Percentiles rank a stretch among this genome's conserved stretches.
Conservation (phyloP, 2,888 invertebrate species). For the Ashinkailepas kermadecensis region DNA sequence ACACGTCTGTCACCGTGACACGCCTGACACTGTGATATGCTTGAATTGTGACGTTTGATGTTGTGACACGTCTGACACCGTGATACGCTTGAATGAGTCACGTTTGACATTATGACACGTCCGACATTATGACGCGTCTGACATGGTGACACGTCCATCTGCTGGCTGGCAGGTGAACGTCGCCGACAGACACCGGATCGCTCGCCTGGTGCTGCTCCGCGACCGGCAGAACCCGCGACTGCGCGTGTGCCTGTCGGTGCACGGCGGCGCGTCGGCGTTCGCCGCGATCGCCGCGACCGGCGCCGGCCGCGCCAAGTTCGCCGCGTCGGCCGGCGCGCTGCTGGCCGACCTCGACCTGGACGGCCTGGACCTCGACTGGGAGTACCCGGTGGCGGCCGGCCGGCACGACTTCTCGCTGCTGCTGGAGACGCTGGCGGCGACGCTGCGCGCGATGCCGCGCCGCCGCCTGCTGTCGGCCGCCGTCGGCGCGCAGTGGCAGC, state of each 20-base stretch:
- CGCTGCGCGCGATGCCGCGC: neutral
- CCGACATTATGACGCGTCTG: no score
- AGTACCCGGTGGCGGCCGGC: slow-evolving; percentile 34
- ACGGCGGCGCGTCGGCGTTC: neutral
- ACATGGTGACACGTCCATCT: no score
- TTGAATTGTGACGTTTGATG: no score
- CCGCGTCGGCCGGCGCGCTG: neutral
- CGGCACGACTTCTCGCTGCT: neutral
- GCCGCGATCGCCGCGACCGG: slow-evolving; percentile 17
- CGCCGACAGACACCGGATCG: no score
- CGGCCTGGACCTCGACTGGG: slow-evolving; percentile 34
- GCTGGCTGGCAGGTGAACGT: no score
- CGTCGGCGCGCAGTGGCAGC: slow-evolving; percentile 37
- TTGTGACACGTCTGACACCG: no score
- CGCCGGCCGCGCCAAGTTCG: neutral
- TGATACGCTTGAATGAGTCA: no score
- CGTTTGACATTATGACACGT: no score
- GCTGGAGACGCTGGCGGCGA: neutral
- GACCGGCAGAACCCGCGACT: neutral
- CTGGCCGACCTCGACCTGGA: neutral
- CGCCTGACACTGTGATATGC: no score
- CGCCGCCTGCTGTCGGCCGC: slow-evolving; percentile 34
- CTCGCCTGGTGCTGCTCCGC: neutral
- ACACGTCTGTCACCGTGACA: no score
- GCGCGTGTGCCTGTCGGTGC: neutral